A percentile compares a stretch with the other conserved stretches of the same genome.
Conservation (phyloP, 2,888 invertebrate genomes). For the Dynastes grantii region DNA sequence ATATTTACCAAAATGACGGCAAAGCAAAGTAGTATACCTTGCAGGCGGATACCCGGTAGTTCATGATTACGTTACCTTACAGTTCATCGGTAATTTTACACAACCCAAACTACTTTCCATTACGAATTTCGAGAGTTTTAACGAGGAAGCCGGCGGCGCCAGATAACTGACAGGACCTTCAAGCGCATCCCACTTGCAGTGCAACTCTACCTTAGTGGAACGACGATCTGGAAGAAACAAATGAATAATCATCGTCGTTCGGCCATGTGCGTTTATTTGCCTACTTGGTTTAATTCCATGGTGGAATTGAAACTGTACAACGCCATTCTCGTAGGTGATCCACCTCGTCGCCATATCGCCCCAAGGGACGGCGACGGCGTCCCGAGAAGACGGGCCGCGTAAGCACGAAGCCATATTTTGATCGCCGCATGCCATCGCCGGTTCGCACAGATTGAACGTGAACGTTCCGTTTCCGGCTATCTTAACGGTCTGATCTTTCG, state of each 20-base stretch:
- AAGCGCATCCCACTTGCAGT: conserved; percentile 18
- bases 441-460: conserved; percentile 26
- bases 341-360: neutral
- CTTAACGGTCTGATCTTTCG: neutral
- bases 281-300: neutral
- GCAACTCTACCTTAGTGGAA: conserved; percentile 11
- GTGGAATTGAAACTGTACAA: conserved; percentile 6
- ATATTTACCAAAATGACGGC: too few species aligned
- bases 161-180: neutral
- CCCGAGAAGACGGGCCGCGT: neutral
- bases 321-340: conserved; percentile 17
- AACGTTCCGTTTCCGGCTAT: neutral
- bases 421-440: conserved; percentile 18
- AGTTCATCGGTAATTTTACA: conserved; percentile 43
- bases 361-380: neutral
- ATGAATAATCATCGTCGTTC: neutral
- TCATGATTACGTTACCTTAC: conserved; percentile 18
- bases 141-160: neutral
- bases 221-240: conserved; percentile 8
- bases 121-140: conserved; percentile 23
- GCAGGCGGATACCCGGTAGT: too few species aligned
- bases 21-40: too few species aligned
- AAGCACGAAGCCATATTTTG: neutral
- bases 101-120: conserved; percentile 37
- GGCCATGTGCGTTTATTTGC: neutral